Conservation (phyloP, 2,797 vertebrate species). For the Cirrhinus molitorella region DNA sequence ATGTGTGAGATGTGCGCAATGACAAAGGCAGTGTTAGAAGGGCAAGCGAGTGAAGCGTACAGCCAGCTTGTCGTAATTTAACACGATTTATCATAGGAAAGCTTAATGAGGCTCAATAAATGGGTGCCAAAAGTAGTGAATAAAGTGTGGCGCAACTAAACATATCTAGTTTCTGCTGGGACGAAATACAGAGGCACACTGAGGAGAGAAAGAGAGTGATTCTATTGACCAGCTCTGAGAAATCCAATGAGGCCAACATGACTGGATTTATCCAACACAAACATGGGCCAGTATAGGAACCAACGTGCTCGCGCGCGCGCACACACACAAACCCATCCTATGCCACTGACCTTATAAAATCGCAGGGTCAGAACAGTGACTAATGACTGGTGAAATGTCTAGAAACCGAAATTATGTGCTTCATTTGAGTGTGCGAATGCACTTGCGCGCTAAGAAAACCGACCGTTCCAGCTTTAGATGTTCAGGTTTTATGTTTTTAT, state of each 20-base stretch:
- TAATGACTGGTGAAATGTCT: slow-evolving; percentile 29
- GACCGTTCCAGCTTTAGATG: neutral
- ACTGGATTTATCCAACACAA: slow-evolving; percentile 45
- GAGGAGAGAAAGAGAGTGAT: slow-evolving; percentile 23
- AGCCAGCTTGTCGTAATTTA: slow-evolving; percentile 34
- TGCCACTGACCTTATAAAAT: slow-evolving; percentile 39
- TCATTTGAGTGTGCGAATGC: slow-evolving; percentile 1
- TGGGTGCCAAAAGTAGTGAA: slow-evolving; percentile 23
- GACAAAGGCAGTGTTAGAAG: slow-evolving; percentile 46
- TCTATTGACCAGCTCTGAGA: slow-evolving; percentile 57
- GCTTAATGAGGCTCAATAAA: slow-evolving; percentile 40
- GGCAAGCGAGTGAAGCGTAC: slow-evolving; percentile 30
- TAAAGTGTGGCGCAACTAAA: slow-evolving; percentile 6
- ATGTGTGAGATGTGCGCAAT: slow-evolving; percentile 6
- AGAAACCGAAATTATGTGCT: slow-evolving; percentile 1
- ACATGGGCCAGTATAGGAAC: slow-evolving; percentile 38
- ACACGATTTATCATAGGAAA: slow-evolving; percentile 30
- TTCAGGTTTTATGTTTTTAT: slow-evolving; percentile 22
- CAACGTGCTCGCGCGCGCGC: slow-evolving; percentile 41
- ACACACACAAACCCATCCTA: neutral
- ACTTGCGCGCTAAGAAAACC: neutral
- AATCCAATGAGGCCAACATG: slow-evolving; percentile 59
- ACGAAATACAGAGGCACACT: slow-evolving; percentile 25
- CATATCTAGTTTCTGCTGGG: slow-evolving; percentile 25
- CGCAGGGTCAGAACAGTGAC: slow-evolving; percentile 28